These are phyloP conservation scores for Piaya cayana DNA, from an alignment of 2,113 vertebrate species.

Conservation along the genomic window DNA sequence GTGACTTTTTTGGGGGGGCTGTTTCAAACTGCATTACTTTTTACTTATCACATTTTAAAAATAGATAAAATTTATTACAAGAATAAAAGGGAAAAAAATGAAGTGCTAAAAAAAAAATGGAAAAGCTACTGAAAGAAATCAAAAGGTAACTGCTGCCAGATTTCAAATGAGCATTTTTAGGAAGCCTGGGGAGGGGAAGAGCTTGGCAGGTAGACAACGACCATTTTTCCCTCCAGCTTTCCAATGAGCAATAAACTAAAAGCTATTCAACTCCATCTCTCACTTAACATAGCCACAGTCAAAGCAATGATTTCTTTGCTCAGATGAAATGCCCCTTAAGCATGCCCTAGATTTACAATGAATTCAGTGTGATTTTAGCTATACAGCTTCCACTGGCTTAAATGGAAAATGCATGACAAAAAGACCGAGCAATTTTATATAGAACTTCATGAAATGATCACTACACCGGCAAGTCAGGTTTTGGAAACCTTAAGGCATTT, in stretches of 20 bases:
- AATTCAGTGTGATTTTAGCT: conserved; percentile 42
- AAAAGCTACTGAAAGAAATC: background rate
- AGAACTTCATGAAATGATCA: background rate
- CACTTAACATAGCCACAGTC: conserved; percentile 45
- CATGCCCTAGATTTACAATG: conserved; percentile 54
- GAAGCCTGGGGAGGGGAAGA: background rate
- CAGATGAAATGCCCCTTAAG: conserved; percentile 60
- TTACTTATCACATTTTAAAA: background rate
- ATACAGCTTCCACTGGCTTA: background rate
- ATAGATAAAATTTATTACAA: background rate
- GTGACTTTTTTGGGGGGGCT: background rate
- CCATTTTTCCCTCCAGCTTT: conserved; percentile 48
- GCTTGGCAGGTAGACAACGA: conserved; percentile 51
- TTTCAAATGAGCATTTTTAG: conserved; percentile 41
- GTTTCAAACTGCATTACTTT: background rate
- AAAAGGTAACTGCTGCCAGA: conserved; percentile 22
- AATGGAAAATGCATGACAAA: conserved; percentile 18
- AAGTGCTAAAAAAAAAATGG: background rate
- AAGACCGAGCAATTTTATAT: background rate
- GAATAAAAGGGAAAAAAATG: background rate
- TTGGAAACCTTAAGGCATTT: background rate
- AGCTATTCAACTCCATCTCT: conserved; percentile 54
- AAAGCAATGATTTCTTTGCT: conserved; percentile 64
- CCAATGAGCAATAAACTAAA: conserved; percentile 67
- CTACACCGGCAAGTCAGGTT: background rate